These are phyloP conservation scores for Trachemys scripta DNA, from an alignment of 2,113 vertebrate genomes.

Conservation along the genomic window DNA sequence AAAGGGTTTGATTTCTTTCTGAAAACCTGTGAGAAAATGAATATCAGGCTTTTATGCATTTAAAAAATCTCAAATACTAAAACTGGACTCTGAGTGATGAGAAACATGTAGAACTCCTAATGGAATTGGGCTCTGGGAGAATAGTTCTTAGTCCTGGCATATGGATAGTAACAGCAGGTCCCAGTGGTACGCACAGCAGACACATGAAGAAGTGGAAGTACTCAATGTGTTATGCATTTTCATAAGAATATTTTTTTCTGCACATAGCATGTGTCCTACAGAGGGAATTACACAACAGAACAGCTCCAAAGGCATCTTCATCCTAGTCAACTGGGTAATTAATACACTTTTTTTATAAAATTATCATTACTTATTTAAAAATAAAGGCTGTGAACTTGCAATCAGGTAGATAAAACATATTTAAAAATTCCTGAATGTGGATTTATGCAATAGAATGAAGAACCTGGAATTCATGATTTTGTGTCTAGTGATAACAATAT, in stretches of 20 bases:
- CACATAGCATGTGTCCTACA: background rate
- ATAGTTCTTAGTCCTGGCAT: background rate
- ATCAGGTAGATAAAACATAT: background rate
- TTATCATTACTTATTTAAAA: background rate
- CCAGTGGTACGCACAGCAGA: background rate
- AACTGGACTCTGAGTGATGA: background rate
- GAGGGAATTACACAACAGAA: background rate
- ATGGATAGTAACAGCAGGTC: background rate
- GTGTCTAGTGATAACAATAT: too few relatives aligned
- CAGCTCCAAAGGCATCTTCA: background rate
- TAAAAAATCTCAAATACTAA: background rate
- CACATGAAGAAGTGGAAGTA: background rate
- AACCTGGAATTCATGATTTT: background rate
- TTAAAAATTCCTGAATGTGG: background rate
- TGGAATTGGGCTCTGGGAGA: background rate
- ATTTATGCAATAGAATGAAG: background rate
- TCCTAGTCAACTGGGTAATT: fast-evolving
- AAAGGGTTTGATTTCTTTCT: background rate
- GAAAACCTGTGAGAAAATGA: background rate
- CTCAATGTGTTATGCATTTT: background rate
- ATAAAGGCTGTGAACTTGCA: background rate
- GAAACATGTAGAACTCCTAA: background rate
- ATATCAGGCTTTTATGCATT: background rate
- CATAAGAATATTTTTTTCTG: background rate
- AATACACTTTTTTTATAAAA: slow-evolving; percentile 2